Conservation (phyloP, 1,140 invertebrate genomes). For the Chionoecetes opilio region DNA sequence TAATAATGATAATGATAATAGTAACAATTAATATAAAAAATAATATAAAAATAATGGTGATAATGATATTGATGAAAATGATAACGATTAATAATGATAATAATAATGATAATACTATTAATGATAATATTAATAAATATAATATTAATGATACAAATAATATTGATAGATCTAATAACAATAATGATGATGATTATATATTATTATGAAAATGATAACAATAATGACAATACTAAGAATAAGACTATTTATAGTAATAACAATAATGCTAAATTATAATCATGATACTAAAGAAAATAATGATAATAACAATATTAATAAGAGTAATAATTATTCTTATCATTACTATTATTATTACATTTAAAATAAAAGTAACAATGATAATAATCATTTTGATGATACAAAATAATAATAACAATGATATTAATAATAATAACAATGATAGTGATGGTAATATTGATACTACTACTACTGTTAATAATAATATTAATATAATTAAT, state of each 20-base stretch:
- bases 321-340: no score
- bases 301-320: neutral
- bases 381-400: no score
- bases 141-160: neutral
- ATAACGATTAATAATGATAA: neutral
- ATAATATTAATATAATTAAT: neutral
- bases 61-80: neutral
- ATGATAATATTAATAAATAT: neutral
- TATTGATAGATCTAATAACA: neutral
- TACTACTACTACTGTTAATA: no score
- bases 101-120: conserved; percentile 22
- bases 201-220: neutral
- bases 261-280: neutral
- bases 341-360: no score
- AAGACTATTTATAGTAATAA: neutral
- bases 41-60: neutral
- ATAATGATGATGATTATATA: neutral
- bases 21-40: neutral
- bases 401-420: no score
- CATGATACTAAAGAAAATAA: neutral
- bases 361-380: no score
- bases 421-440: no score
- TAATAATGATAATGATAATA: neutral
- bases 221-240: neutral
- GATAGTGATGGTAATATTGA: no score